Evolutionary conservation across 2,888 invertebrate genomes (phyloP).

Genomic region (Eupithecia pulchellata): DNA sequence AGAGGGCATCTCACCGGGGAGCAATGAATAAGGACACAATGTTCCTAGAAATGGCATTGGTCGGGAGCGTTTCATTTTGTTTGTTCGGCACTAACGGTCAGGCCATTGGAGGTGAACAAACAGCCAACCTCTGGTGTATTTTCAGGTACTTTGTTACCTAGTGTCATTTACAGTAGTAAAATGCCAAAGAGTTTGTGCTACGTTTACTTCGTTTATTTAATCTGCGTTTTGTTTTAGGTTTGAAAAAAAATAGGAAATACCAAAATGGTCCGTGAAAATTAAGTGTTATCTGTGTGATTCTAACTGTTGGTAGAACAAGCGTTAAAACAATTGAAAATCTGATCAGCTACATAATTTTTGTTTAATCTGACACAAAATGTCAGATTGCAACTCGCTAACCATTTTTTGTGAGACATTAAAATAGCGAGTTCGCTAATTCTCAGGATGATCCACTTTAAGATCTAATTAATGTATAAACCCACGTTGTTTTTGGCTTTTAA

Average conservation of each 20-base stretch:
- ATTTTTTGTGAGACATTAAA: not conserved
- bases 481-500: not conserved
- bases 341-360: not conserved
- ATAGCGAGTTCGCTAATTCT: not conserved
- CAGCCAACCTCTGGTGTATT: not conserved
- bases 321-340: no score
- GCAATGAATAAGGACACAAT: slow-evolving; percentile 35
- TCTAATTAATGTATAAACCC: not conserved
- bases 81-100: not conserved
- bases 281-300: no score
- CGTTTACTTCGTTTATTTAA: not conserved
- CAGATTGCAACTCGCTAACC: not conserved
- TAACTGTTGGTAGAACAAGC: not conserved
- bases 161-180: no score
- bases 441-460: not conserved
- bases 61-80: slow-evolving; percentile 20
- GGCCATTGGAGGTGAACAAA: not conserved
- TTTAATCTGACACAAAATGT: not conserved
- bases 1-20: slow-evolving; percentile 23
- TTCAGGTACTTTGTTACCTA: not conserved
- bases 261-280: not conserved
- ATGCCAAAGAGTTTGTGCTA: no score
- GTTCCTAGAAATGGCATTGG: slow-evolving; percentile 26
- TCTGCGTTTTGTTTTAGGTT: no score
- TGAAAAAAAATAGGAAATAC: not conserved